Evolutionary conservation across 2,888 invertebrate species (phyloP), one percentile per base, ranked within the genome.

Genomic region (Aporophyla nigra): DNA sequence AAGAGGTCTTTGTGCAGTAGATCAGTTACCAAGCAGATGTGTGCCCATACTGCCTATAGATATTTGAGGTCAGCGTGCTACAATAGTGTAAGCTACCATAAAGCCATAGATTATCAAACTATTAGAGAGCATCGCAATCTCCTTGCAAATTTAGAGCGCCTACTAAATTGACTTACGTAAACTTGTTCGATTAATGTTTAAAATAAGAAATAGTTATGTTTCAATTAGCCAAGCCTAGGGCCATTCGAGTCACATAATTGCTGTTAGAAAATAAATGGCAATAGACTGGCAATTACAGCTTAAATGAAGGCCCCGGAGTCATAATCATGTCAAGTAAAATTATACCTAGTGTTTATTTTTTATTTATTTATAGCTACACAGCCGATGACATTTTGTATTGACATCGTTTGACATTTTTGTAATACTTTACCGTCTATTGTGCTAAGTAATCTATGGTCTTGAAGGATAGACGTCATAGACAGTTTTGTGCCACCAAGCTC

Each of bases 81-180:
- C 51, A 10, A 67, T n/a, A 69, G 1, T n/a, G 12, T 69, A 27
- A n/a, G 66, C 19, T 40, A 65, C 16, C 53, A 53, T 62, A 59
- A 67, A 63, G 54, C 27, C 16, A 67, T 63, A 63, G 73, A 78
- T 88, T 87, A 88, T 83, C 84, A 85, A 86, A 82, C 88, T 88
- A 90, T 89, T 90, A 91, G 85, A 82, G 78, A 65, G 75, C 80
- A 73, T 78, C 71, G 84, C 86, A 85, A 88, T 84, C 88, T 87
- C 73, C 74, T 84, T 74, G 78, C 86, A 82, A 83, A 75, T 85
- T 88, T 79, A 85, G 80, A 85, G 75, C 75, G 76, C 66, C 12
- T 58, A 53, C 6, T 66, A 46, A 79, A 67, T 33, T 14, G 5
- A 33, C 21, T 80, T 66, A 75, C 61, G 24, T 70, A 71, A 81